phyloP scores from a whole-genome alignment of 2,113 vertebrate species.

The Ceyx margarethae region DNA sequence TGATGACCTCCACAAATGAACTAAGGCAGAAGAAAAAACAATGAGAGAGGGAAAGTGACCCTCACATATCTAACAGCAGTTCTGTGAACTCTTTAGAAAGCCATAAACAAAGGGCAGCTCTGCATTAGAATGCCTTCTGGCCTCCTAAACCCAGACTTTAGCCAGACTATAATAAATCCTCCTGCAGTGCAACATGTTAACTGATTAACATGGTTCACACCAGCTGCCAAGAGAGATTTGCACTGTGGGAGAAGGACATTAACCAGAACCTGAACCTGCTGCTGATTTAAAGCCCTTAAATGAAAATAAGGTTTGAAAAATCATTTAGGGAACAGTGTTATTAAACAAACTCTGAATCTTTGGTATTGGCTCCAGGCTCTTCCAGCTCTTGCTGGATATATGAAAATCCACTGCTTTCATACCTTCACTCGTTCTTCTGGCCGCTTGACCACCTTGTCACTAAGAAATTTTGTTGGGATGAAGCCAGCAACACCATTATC shows the following conservation, averaged over 20 bases:
- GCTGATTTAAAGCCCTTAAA: background rate
- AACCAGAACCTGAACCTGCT: constrained; percentile 18
- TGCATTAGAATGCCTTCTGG: constrained; percentile 66
- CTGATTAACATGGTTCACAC: constrained; percentile 37
- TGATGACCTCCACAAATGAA: background rate
- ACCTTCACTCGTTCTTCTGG: constrained; percentile 98
- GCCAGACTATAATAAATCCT: constrained; percentile 62
- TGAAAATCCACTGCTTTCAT: background rate
- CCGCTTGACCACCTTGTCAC: constrained; percentile 96
- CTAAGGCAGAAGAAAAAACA: background rate
- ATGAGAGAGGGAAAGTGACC: background rate
- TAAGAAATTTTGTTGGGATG: constrained; percentile 97
- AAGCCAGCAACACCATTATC: constrained; percentile 97
- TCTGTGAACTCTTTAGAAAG: constrained; percentile 16
- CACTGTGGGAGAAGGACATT: constrained; percentile 3
- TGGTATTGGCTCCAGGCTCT: background rate
- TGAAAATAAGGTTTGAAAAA: background rate
- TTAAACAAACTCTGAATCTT: background rate
- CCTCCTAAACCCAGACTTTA: constrained; percentile 43
- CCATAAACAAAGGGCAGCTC: constrained; percentile 56
- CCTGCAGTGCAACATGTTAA: background rate
- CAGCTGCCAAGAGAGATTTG: constrained; percentile 49
- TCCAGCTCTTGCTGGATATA: background rate
- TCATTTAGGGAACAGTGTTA: background rate
- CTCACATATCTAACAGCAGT: background rate